These are phyloP conservation scores for Xanthostigma xanthostigma DNA, from an alignment of 2,888 invertebrate species.

Conservation along the genomic window DNA sequence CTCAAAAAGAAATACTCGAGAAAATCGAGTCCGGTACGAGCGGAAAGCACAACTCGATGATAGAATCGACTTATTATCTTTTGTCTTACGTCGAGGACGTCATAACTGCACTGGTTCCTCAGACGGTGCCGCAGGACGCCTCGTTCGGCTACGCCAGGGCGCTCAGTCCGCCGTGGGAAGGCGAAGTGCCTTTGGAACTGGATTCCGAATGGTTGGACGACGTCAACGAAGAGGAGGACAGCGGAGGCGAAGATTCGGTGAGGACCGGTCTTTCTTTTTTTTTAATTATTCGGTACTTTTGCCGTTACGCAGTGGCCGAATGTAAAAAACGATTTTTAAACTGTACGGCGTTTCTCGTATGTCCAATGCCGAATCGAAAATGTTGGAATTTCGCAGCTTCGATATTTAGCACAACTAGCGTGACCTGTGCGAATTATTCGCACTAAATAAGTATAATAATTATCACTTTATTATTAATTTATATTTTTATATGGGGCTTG, in stretches of 20 bases:
- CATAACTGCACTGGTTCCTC: conserved; percentile 37
- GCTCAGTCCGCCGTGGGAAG: conserved; percentile 64
- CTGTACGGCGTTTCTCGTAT: too few relatives aligned
- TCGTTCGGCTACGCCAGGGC: conserved; percentile 25
- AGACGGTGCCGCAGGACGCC: conserved; percentile 17
- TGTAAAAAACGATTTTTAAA: too few relatives aligned
- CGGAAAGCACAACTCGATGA: conserved; percentile 32
- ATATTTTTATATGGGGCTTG: too few relatives aligned
- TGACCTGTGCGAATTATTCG: too few relatives aligned
- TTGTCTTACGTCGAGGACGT: conserved; percentile 74
- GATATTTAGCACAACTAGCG: too few relatives aligned
- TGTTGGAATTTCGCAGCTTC: too few relatives aligned
- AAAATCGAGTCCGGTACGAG: conserved; percentile 33
- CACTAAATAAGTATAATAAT: too few relatives aligned
- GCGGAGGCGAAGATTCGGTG: conserved; percentile 79
- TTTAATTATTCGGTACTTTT: conserved; percentile 29
- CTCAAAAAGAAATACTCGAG: conserved; percentile 39
- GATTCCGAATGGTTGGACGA: conserved; percentile 83
- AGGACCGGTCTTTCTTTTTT: conserved; percentile 15
- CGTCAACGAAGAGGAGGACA: conserved; percentile 80
- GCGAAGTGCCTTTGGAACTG: conserved; percentile 54
- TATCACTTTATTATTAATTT: too few relatives aligned
- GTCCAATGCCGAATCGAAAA: too few relatives aligned
- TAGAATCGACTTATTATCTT: conserved; percentile 71
- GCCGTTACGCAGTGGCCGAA: conserved; percentile 33